Evolutionary conservation across 2,113 vertebrate genomes (phyloP).

Genomic region (Murina feae): DNA sequence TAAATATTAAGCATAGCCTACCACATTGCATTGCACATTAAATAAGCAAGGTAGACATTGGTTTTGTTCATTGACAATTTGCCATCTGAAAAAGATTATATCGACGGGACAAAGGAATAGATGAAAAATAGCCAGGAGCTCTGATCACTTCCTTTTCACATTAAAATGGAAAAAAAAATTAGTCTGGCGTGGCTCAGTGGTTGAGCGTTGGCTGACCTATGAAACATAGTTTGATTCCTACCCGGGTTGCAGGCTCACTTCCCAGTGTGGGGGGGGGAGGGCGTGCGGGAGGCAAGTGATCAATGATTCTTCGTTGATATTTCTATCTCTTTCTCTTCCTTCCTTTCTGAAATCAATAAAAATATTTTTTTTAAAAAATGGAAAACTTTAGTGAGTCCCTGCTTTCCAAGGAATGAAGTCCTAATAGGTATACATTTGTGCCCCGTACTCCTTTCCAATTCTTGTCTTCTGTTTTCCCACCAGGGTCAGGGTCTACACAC

Average conservation of each 20-base stretch:
- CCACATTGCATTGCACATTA: not conserved
- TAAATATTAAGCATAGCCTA: slow-evolving; percentile 1
- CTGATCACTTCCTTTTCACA: not conserved
- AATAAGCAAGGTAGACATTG: not conserved
- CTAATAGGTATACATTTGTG: not conserved
- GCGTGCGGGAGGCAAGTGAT: too few species aligned
- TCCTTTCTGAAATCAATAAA: too few species aligned
- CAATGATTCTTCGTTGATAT: too few species aligned
- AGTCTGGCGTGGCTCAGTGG: too few species aligned
- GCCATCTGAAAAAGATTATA: not conserved
- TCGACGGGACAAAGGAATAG: not conserved
- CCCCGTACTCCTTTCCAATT: not conserved
- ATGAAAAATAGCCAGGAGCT: not conserved
- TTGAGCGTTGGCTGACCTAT: too few species aligned
- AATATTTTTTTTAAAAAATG: not conserved
- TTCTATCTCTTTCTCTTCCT: too few species aligned
- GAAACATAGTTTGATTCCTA: too few species aligned
- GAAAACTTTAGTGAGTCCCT: not conserved
- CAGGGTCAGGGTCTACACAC: not conserved
- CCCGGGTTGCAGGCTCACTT: too few species aligned
- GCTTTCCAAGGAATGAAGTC: not conserved
- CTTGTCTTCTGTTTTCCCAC: not conserved
- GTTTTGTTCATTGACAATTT: slow-evolving; percentile 21
- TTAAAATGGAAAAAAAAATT: not conserved
- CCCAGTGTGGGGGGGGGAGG: too few species aligned